Percentiles rank a stretch among this genome's conserved stretches.
These are phyloP conservation scores for Arrhamphus sclerolepis DNA, from an alignment of 2,797 vertebrate genomes.

Conservation along the genomic window DNA sequence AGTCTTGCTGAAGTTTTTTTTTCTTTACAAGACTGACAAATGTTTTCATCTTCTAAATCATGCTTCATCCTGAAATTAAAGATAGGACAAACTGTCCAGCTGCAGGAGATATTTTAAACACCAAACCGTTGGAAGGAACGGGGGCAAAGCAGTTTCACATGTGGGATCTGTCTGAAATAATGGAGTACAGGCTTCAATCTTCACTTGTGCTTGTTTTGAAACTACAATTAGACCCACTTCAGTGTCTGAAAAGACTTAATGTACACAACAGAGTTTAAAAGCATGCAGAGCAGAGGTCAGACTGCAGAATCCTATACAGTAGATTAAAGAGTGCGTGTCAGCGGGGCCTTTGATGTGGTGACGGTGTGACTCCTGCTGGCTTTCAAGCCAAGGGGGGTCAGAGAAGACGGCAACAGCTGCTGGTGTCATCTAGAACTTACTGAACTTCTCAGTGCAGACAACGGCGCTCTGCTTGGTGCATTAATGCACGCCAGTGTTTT, in stretches of 20 bases:
- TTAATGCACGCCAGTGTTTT: constrained; percentile 27
- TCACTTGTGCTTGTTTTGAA: constrained; percentile 11
- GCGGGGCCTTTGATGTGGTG: constrained; percentile 53
- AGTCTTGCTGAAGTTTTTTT: too few relatives aligned
- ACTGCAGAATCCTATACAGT: constrained; percentile 24
- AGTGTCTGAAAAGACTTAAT: constrained; percentile 13
- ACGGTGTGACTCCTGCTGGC: constrained; percentile 43
- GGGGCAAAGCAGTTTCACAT: not conserved
- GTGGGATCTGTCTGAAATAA: not conserved
- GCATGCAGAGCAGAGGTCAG: constrained; percentile 22
- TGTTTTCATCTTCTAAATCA: too few relatives aligned
- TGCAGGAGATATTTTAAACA: not conserved
- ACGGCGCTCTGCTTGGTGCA: not conserved
- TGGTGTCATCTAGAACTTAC: constrained; percentile 47
- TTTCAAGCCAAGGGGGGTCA: constrained; percentile 25
- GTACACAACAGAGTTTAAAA: constrained; percentile 40
- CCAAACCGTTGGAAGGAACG: not conserved
- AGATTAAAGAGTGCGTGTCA: constrained; percentile 33
- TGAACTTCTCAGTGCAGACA: not conserved
- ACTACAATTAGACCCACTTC: constrained; percentile 2
- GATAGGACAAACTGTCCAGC: not conserved
- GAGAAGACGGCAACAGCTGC: constrained; percentile 49
- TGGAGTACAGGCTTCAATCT: not conserved
- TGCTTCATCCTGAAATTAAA: not conserved
- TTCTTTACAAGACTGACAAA: too few relatives aligned